These are phyloP conservation scores for Drosophila mulleri DNA, from an alignment of 2,888 invertebrate species.

Conservation along the genomic window DNA sequence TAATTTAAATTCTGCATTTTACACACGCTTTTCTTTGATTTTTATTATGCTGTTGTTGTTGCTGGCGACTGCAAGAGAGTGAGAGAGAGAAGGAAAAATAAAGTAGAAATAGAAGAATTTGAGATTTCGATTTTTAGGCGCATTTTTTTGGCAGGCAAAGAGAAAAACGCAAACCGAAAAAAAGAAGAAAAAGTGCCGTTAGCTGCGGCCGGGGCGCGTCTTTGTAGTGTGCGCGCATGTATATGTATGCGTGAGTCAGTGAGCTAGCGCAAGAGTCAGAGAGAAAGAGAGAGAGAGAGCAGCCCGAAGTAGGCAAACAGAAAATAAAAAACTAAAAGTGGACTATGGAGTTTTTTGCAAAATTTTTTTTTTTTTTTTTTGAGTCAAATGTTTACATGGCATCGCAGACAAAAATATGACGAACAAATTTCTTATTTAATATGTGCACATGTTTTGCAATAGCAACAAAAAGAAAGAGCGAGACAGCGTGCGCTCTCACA, in stretches of 20 bases:
- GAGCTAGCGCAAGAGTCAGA: constrained; percentile 12
- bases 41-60: constrained; percentile 13
- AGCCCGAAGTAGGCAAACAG: constrained; percentile 6
- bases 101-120: constrained; percentile 12
- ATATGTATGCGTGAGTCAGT: constrained; percentile 59
- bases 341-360: constrained; percentile 21
- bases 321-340: constrained; percentile 37
- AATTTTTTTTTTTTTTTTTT: constrained; percentile 16
- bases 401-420: constrained; percentile 31
- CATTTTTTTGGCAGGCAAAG: constrained; percentile 50
- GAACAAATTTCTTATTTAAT: constrained; percentile 36
- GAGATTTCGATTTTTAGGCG: constrained; percentile 56
- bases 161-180: constrained; percentile 23
- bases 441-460: constrained; percentile 58
- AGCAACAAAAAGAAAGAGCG: constrained; percentile 24
- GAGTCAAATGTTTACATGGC: constrained; percentile 45
- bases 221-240: constrained; percentile 62
- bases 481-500: constrained; percentile 15
- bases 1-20: constrained; percentile 37
- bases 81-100: not conserved
- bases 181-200: constrained; percentile 62
- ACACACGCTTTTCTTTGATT: constrained; percentile 28
- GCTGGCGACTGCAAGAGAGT: constrained; percentile 33
- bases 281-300: constrained; percentile 19
- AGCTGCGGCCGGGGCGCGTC: constrained; percentile 75